Base-by-base conservation (phyloP, 2,113 vertebrate species). In the Lucifuga dentata region DNA sequence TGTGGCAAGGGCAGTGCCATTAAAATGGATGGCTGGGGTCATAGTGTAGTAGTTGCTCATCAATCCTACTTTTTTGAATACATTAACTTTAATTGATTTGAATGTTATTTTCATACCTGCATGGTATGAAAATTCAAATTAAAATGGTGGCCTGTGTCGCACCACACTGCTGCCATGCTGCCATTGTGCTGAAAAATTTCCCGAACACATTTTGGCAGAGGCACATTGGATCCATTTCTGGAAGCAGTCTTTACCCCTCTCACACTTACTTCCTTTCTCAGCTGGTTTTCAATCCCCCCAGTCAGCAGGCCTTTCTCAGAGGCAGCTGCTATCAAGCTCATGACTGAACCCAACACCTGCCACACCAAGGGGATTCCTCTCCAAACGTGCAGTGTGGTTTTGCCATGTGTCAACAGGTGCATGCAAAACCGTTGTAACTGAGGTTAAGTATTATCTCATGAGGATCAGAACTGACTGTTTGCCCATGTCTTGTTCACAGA, bases 401-500 rank as follows among this genome's bases (percentile, higher is more conserved):
- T 16, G 57, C 38, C 57, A 74, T 20, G 33, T 81, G 78, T 29
- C 13, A 11, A 65, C 40, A 9, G 4, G 53, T 32, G 23, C 45
- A 55, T 17, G 11, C 10, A 13, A 32, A 11, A 19, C 40, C 33
- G 3, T 5, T 15, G 13, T 21, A 12, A 35, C 51, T 32, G 1
- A 7, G 4, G 15, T 51, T 26, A 26, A 39, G 35, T 3, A 11
- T 48, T 43, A 11, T 13, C 15, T 6, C n/a, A 17, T 46, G 2
- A 16, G 39, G n/a, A 40, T 45, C 13, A 38, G 16, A 35, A 6
- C 56, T 63, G 43, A 60, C 11, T 5, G 0, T 20, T 16, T 51
- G 0, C 26, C 4, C 7, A 16, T 71, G 50, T 58, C 33, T 76
- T 53, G 0, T 79, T 52, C 75, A 58, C 84, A 99, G 97, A 99